A percentile compares a stretch with the other conserved stretches of the same genome.
Conservation (phyloP, 2,888 invertebrate species). For the Hanleya hanleyi region DNA sequence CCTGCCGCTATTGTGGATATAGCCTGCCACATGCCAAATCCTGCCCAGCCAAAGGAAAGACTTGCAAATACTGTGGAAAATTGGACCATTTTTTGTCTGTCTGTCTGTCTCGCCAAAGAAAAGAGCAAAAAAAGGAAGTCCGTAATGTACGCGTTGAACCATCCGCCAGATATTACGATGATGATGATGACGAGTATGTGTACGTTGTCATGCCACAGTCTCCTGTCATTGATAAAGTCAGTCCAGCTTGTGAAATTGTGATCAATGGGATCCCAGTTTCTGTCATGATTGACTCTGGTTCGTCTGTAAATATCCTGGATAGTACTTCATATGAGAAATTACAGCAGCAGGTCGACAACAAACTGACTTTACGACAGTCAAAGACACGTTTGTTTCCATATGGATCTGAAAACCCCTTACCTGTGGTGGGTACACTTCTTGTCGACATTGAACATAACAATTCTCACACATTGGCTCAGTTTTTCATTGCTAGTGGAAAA, state of each 20-base stretch:
- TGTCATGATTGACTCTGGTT: constrained; percentile 12
- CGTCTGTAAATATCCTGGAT: constrained; percentile 15
- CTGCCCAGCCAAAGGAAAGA: constrained; percentile 16
- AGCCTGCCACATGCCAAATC: background rate
- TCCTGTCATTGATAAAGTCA: background rate
- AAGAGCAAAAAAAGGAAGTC: background rate
- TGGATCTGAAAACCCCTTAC: background rate
- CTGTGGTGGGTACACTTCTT: background rate
- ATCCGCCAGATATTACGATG: too few species aligned
- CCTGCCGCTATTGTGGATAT: constrained; percentile 3
- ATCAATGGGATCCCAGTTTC: background rate
- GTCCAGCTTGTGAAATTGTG: background rate
- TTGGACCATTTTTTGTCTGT: constrained; percentile 8
- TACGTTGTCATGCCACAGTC: background rate
- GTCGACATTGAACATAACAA: background rate
- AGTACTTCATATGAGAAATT: too few species aligned
- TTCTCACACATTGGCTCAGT: background rate
- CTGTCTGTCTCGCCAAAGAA: background rate
- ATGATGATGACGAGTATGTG: too few species aligned
- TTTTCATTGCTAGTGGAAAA: background rate
- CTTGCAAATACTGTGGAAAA: background rate
- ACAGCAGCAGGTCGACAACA: background rate
- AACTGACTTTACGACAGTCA: background rate
- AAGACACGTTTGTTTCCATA: constrained; percentile 9
- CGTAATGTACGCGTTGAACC: too few species aligned